Evolutionary conservation across 2,113 vertebrate species (phyloP), one percentile per base, ranked within the genome.

Genomic region (Catagonus wagneri): DNA sequence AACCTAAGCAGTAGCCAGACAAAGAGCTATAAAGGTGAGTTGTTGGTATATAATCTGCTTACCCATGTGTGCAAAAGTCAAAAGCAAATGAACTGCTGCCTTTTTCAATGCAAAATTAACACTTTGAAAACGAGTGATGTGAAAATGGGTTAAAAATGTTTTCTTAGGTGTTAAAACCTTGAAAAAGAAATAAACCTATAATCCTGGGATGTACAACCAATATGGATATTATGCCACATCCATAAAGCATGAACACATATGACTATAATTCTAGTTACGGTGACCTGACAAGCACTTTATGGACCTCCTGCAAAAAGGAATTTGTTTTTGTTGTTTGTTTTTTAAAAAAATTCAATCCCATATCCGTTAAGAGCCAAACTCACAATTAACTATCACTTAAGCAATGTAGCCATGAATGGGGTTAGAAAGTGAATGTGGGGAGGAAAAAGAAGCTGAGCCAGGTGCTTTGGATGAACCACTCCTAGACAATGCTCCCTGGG

Each of bases 41-140:
- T 63, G 13, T 34, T 58, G n/a, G 39, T 15, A 6, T 14, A 12
- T 10, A 34, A 60, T 36, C 25, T 50, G 50, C 16, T 86, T 68
- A 81, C 4, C 16, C 11, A 54, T 3, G 25, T 52, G 22, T 32
- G 14, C 78, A 11, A 17, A 95, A 52, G 54, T 34, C 68, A 71
- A 75, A 1, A 83, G 60, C 12, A 52, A 88, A 79, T 20, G 9
- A 63, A 58, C n/a, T 44, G 34, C 1, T 66, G 44, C 27, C n/a
- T 84, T 90, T 61, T 90, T 69, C 27, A 66, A 68, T 66, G 50
- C 32, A 94, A 71, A 90, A 65, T 81, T 52, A 92, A 81, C n/a
- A 29, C 91, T 66, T 52, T 89, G 20, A 84, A 94, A 84, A 66
- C 34, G 15, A 14, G 1, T 7, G 3, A n/a, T 56, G 44, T 52